A percentile compares a stretch with the other conserved stretches of the same genome.
Evolutionary conservation across 2,113 vertebrate species (phyloP).

Genomic region (Mobula hypostoma): DNA sequence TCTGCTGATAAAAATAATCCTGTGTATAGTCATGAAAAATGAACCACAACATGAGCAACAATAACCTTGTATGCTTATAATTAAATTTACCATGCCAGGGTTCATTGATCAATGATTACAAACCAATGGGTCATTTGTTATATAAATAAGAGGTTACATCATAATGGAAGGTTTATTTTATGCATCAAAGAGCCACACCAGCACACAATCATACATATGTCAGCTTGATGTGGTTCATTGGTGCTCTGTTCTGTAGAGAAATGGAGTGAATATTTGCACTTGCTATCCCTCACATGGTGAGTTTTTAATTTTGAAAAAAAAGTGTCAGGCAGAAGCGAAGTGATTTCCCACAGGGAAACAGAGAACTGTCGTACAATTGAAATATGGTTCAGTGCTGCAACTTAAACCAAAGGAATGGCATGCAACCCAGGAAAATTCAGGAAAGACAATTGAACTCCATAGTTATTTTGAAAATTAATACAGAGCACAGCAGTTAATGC

Average conservation of each 20-base stretch:
- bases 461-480: not conserved
- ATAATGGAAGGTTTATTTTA: not conserved
- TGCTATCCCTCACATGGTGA: not conserved
- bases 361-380: not conserved
- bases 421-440: not conserved
- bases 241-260: not conserved
- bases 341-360: constrained; percentile 15
- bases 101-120: constrained; percentile 14
- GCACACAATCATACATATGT: not conserved
- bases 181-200: not conserved
- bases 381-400: too few relatives aligned
- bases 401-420: not conserved
- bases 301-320: constrained; percentile 8
- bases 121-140: constrained; percentile 12
- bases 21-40: not conserved
- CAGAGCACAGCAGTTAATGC: not conserved
- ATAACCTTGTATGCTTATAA: not conserved
- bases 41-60: not conserved
- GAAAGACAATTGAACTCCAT: not conserved
- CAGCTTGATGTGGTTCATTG: not conserved
- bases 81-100: not conserved
- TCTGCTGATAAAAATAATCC: not conserved
- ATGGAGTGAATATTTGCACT: not conserved
- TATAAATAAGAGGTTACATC: not conserved
- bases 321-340: not conserved